Evolutionary conservation across 2,888 invertebrate genomes (phyloP), one percentile per base, ranked within the genome.

Genomic region (Acrobasis suavella): DNA sequence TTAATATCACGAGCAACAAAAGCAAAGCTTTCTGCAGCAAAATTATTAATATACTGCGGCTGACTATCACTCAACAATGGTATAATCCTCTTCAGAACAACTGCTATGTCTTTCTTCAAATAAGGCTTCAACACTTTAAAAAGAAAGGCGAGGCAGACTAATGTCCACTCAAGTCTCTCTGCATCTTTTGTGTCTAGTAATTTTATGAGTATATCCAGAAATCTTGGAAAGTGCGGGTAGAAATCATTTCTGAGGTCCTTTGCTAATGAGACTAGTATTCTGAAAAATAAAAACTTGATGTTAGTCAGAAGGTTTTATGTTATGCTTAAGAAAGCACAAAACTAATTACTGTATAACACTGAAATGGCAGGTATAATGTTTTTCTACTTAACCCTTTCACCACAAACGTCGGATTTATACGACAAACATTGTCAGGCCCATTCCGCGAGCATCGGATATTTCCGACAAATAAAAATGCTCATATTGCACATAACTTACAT

Each of bases 11-110:
- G 93, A 3, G 98, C 96, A 1, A 99, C 96, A 92, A 98, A 99
- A 0, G 98, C 96, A 93, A 99, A 98, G 85, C 98, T 97, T 88
- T 99, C 98, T 0, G 98, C 97, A 6, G 98, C 98, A 94, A 99
- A 99, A 77, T 96, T 96, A 71, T 96, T 96, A 22, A 99, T 95
- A 80, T 98, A 97, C 67, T 95, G 94, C 32, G 97, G 96, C 74
- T 95, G 95, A n/a, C 93, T 91, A 60, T 95, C 95, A 72, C 96
- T 95, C 49, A 98, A 84, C 7, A 98, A 87, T 0, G 97, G 97
- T 46, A 97, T 82, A 9, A 97, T 93, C 56, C 94, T 92, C 69
- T 94, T 94, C 68, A 97, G 94, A 0, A 98, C 95, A 14, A 93
- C 91, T 56, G 94, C 93, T 56, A 98, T 94, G 80, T 98, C 96